A percentile compares a stretch with the other conserved stretches of the same genome.
Conservation (phyloP, 2,888 invertebrate genomes). For the Drosophila mayaguana region DNA sequence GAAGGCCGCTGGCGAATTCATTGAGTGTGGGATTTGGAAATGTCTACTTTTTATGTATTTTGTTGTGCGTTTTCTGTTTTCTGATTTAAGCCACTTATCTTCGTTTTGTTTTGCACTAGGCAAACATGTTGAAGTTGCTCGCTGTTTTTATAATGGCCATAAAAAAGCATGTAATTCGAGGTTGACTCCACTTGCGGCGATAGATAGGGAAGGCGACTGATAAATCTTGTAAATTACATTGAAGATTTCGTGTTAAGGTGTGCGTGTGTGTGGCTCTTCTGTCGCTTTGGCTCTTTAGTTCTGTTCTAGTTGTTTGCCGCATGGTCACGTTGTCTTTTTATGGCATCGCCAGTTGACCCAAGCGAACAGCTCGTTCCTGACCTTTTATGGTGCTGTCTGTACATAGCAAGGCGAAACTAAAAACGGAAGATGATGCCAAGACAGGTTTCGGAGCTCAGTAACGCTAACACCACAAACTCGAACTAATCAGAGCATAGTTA, state of each 20-base stretch:
- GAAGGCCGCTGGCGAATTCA: constrained; percentile 38
- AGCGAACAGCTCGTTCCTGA: constrained; percentile 51
- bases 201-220: constrained; percentile 29
- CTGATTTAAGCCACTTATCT: constrained; percentile 20
- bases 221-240: constrained; percentile 64
- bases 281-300: background rate
- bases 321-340: constrained; percentile 49
- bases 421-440: constrained; percentile 29
- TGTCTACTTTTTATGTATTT: constrained; percentile 14
- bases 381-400: constrained; percentile 62
- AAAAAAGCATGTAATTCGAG: constrained; percentile 26
- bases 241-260: constrained; percentile 35
- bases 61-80: constrained; percentile 8
- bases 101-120: constrained; percentile 2
- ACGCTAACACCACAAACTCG: background rate
- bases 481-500: background rate
- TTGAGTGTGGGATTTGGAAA: constrained; percentile 23
- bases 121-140: background rate
- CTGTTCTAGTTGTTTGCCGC: constrained; percentile 17
- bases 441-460: constrained; percentile 16
- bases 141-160: background rate
- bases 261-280: background rate
- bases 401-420: constrained; percentile 22
- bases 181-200: background rate
- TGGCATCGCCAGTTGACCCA: constrained; percentile 46